These are phyloP conservation scores for Coptotermes formosanus DNA, from an alignment of 1,140 invertebrate genomes.

Conservation along the genomic window DNA sequence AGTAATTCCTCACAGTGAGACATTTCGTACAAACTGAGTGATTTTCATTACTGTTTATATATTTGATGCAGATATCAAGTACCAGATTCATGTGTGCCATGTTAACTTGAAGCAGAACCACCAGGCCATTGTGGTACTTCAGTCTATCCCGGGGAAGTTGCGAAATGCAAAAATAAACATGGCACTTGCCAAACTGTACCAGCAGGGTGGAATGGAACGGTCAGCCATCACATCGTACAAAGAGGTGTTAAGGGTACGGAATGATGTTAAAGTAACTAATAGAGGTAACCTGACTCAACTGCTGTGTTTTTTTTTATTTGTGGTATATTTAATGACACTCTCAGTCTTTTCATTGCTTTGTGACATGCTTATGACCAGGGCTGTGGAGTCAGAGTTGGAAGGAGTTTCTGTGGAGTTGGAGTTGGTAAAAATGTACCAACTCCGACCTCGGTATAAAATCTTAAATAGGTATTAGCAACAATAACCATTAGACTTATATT, in stretches of 20 bases:
- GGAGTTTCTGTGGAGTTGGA: no score
- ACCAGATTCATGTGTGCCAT: slow-evolving; percentile 69
- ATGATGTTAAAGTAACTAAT: background rate
- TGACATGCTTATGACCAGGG: no score
- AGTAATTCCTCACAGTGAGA: no score
- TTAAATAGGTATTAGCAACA: no score
- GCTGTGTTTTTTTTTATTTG: background rate
- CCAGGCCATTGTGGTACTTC: slow-evolving; percentile 64
- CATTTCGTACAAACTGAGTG: no score
- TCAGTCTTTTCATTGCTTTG: no score
- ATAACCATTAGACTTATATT: no score
- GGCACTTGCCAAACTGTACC: slow-evolving; percentile 69
- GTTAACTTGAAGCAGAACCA: slow-evolving; percentile 61
- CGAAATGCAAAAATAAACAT: slow-evolving; percentile 69
- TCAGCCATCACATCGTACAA: slow-evolving; percentile 71
- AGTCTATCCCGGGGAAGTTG: slow-evolving; percentile 67
- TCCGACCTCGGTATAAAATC: no score
- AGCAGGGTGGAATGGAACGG: slow-evolving; percentile 68
- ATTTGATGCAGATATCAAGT: slow-evolving; percentile 66
- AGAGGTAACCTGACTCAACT: background rate
- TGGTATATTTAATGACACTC: no score
- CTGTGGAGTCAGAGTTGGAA: no score
- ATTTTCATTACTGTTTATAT: no score
- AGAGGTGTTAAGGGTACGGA: slow-evolving; percentile 63
- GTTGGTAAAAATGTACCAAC: no score